Evolutionary conservation across 2,113 vertebrate genomes (phyloP).

Genomic region (Zingel zingel): DNA sequence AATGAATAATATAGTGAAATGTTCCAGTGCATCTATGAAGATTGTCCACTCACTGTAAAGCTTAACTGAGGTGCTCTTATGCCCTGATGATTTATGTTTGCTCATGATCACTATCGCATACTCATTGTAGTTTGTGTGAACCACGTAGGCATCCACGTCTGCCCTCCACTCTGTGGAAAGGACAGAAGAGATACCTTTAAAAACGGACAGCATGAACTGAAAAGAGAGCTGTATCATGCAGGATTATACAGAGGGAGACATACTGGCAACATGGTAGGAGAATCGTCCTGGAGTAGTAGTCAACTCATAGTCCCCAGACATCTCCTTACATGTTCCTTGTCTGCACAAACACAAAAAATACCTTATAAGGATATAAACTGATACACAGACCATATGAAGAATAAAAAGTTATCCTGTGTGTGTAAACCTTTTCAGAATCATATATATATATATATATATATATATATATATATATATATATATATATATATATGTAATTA

Average conservation of each 20-base stretch:
- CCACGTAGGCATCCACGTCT: constrained; percentile 87
- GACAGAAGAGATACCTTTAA: background rate
- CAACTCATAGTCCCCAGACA: constrained; percentile 68
- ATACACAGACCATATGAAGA: no score
- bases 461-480: no score
- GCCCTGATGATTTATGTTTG: constrained; percentile 79
- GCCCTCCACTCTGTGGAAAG: constrained; percentile 81
- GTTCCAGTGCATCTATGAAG: background rate
- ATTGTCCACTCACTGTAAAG: constrained; percentile 86
- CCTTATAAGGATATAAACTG: background rate
- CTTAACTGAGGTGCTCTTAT: constrained; percentile 79
- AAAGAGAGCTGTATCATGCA: background rate
- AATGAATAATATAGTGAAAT: background rate
- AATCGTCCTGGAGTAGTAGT: constrained; percentile 80
- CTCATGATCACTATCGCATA: constrained; percentile 88
- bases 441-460: no score
- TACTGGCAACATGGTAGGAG: constrained; percentile 72
- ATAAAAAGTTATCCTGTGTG: no score
- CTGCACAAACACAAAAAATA: constrained; percentile 51
- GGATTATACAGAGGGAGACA: constrained; percentile 17
- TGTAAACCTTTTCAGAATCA: no score
- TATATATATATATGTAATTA: no score
- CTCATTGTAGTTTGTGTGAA: constrained; percentile 92
- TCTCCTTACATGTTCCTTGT: constrained; percentile 68
- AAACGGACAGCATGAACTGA: background rate